Conservation (phyloP, 1,140 invertebrate genomes). For the Mycetomoellerius zeteki region DNA sequence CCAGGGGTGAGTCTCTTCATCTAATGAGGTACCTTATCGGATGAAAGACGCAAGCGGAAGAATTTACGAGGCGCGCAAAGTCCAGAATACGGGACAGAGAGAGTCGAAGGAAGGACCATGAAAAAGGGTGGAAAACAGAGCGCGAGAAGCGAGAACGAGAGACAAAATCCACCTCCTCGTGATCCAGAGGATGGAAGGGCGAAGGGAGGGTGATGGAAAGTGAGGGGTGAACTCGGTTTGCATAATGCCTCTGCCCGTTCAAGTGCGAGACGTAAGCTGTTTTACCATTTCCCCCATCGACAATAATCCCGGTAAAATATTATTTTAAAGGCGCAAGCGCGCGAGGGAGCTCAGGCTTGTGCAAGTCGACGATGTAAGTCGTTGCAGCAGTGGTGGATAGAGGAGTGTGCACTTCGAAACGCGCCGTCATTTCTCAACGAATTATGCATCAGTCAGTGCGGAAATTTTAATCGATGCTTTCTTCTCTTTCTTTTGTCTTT, state of each 20-base stretch:
- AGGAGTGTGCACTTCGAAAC: constrained; percentile 40
- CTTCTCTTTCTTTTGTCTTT: not conserved
- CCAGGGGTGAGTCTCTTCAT: constrained; percentile 59
- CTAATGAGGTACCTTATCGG: constrained; percentile 70
- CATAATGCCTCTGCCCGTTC: constrained; percentile 82
- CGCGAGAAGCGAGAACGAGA: constrained; percentile 65
- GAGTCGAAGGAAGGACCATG: not conserved
- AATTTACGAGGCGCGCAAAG: constrained; percentile 39
- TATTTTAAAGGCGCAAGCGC: constrained; percentile 80
- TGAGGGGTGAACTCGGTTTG: constrained; percentile 80
- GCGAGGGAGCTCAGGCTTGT: constrained; percentile 29
- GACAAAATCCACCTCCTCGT: constrained; percentile 64
- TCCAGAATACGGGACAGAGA: constrained; percentile 7
- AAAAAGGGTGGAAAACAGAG: constrained; percentile 30
- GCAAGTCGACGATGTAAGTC: constrained; percentile 53
- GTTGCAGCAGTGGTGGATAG: constrained; percentile 35
- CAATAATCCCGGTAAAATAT: constrained; percentile 84
- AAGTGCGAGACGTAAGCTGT: constrained; percentile 81
- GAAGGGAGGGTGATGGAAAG: constrained; percentile 63
- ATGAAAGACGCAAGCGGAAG: constrained; percentile 57
- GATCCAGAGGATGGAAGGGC: constrained; percentile 48
- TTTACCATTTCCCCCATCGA: constrained; percentile 79
- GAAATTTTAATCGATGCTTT: constrained; percentile 55
- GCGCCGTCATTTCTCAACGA: constrained; percentile 26
- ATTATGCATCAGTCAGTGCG: constrained; percentile 53